Evolutionary conservation across 2,888 invertebrate species (phyloP).

Genomic region (Mystacides longicornis): DNA sequence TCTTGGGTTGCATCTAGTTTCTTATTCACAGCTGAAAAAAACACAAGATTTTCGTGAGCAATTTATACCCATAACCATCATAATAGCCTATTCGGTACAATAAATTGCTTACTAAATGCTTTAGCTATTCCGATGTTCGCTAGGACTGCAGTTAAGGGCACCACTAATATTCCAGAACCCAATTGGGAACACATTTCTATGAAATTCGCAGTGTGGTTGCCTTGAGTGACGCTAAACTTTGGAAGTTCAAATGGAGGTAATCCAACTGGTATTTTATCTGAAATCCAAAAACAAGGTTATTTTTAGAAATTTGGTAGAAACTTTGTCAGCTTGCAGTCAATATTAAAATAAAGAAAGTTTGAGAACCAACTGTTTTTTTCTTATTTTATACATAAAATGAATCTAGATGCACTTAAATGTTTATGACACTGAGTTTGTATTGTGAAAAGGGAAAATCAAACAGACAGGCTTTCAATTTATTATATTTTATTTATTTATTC

Average conservation of each 20-base stretch:
- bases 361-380: no score
- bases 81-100: not conserved
- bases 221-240: slow-evolving; percentile 53
- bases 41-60: slow-evolving; percentile 6
- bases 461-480: no score
- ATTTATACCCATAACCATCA: no score
- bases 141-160: slow-evolving; percentile 80
- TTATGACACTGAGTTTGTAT: no score
- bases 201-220: slow-evolving; percentile 57
- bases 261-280: slow-evolving; percentile 60
- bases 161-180: slow-evolving; percentile 68
- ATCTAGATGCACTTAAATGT: no score
- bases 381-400: no score
- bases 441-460: no score
- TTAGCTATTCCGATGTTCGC: slow-evolving; percentile 94
- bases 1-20: slow-evolving; percentile 85
- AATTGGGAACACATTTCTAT: slow-evolving; percentile 62
- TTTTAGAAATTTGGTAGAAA: no score
- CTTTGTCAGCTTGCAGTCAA: no score
- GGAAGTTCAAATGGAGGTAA: slow-evolving; percentile 62
- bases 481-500: no score
- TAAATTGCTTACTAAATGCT: slow-evolving; percentile 68
- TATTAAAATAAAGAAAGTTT: no score
- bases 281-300: no score
- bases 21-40: slow-evolving; percentile 52